phyloP scores from a whole-genome alignment of 2,888 invertebrate genomes.

The Amitus sp. region DNA sequence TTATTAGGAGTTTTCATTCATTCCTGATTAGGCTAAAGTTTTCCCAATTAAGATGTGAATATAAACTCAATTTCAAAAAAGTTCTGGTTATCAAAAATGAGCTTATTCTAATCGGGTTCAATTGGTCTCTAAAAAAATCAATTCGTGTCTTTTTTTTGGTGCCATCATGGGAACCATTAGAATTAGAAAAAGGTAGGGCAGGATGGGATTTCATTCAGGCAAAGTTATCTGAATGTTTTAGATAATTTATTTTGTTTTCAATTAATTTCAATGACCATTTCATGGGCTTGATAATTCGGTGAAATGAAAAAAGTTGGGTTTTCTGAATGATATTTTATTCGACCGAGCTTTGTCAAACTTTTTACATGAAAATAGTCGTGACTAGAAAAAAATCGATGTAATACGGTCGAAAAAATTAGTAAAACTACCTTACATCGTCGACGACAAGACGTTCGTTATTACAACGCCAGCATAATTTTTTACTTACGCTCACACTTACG shows the following conservation, averaged over 20 bases:
- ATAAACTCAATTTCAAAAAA: too few relatives aligned
- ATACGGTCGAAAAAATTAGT: slow-evolving; percentile 19
- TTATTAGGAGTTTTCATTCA: background rate
- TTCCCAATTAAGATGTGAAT: too few relatives aligned
- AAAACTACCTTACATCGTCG: slow-evolving; percentile 34
- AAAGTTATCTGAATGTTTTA: too few relatives aligned
- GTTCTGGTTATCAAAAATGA: too few relatives aligned
- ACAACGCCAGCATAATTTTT: slow-evolving; percentile 27
- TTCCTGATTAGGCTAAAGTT: too few relatives aligned
- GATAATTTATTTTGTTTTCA: too few relatives aligned
- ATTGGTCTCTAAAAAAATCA: background rate
- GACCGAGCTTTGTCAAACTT: slow-evolving; percentile 20
- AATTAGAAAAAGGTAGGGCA: too few relatives aligned
- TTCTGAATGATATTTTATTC: slow-evolving; percentile 37
- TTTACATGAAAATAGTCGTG: slow-evolving; percentile 21
- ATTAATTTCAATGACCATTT: too few relatives aligned
- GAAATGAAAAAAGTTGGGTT: background rate
- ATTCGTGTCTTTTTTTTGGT: background rate
- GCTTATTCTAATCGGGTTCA: too few relatives aligned
- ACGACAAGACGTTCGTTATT: slow-evolving; percentile 36
- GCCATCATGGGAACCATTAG: too few relatives aligned
- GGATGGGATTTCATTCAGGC: too few relatives aligned
- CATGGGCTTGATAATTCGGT: too few relatives aligned
- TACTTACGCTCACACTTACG: slow-evolving; percentile 32
- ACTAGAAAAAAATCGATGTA: background rate